Conservation (phyloP, 2,888 invertebrate genomes). For the Nesidiocoris tenuis region DNA sequence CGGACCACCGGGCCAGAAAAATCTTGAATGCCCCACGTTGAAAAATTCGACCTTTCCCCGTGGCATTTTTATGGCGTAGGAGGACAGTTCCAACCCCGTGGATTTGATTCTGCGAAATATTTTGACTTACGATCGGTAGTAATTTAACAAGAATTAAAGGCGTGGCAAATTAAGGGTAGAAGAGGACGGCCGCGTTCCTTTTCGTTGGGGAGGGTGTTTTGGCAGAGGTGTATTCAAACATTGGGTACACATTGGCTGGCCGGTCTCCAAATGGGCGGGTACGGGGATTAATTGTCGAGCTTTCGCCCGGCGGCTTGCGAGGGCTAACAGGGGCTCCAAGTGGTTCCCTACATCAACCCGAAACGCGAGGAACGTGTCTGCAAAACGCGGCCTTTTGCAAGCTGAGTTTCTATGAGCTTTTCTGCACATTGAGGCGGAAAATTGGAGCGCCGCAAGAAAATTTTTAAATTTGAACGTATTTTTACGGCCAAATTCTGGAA, state of each 20-base stretch:
- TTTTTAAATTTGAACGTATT: too few species aligned
- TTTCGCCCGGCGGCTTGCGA: not conserved
- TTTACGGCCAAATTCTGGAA: too few species aligned
- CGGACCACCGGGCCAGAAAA: not conserved
- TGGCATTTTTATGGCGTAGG: not conserved
- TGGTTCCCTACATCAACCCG: constrained; percentile 37
- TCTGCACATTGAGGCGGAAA: too few species aligned
- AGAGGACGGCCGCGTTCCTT: not conserved
- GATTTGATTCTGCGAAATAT: constrained; percentile 2
- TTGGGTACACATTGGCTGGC: constrained; percentile 42
- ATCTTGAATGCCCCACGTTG: not conserved
- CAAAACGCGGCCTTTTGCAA: not conserved
- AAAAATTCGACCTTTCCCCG: not conserved
- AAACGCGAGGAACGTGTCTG: not conserved
- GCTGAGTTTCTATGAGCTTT: not conserved
- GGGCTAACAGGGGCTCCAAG: constrained; percentile 33
- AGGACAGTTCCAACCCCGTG: not conserved
- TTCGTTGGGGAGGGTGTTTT: constrained; percentile 32
- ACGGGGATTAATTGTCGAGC: constrained; percentile 36
- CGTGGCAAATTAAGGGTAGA: constrained; percentile 37
- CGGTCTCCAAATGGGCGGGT: constrained; percentile 33
- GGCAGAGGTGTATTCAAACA: constrained; percentile 43
- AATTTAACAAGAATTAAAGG: constrained; percentile 42
- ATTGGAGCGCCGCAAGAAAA: too few species aligned
- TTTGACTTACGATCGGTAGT: constrained; percentile 36